These are phyloP conservation scores for Thumatha senex DNA, from an alignment of 2,888 invertebrate genomes.

Conservation along the genomic window DNA sequence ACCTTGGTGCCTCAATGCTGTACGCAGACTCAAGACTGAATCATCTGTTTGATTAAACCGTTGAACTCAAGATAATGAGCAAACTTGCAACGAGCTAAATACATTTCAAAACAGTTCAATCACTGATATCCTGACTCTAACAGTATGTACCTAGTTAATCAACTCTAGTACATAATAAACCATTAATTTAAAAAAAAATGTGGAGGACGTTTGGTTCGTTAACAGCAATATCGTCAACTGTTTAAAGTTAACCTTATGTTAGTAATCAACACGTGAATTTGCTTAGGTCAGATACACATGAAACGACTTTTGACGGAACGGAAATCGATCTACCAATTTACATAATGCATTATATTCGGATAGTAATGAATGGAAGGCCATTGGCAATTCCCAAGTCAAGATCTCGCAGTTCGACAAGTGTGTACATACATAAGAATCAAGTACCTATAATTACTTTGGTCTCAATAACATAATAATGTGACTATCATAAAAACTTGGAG, in stretches of 20 bases:
- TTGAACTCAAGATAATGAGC: conserved; percentile 26
- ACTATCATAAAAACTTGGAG: no score
- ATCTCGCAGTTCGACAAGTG: not conserved
- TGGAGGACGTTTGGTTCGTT: conserved; percentile 3
- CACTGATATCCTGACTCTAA: not conserved
- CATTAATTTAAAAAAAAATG: not conserved
- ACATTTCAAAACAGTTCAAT: conserved; percentile 6
- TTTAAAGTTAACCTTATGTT: conserved; percentile 18
- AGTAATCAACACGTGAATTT: conserved; percentile 23
- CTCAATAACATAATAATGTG: no score
- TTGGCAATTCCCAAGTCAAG: not conserved
- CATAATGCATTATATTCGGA: not conserved
- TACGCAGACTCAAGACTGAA: conserved; percentile 44
- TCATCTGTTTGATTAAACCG: conserved; percentile 57
- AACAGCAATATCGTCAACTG: conserved; percentile 23
- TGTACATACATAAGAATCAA: not conserved
- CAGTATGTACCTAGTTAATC: no score
- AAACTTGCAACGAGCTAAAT: conserved; percentile 10
- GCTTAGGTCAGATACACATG: conserved; percentile 24
- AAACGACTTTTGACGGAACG: conserved; percentile 12
- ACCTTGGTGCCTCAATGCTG: conserved; percentile 54
- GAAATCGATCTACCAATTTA: conserved; percentile 9
- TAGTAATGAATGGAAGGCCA: conserved; percentile 4
- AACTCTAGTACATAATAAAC: not conserved
- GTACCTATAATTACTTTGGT: not conserved